A percentile compares a stretch with the other conserved stretches of the same genome.
phyloP scores from a whole-genome alignment of 2,888 invertebrate species.

The Noctua pronuba region DNA sequence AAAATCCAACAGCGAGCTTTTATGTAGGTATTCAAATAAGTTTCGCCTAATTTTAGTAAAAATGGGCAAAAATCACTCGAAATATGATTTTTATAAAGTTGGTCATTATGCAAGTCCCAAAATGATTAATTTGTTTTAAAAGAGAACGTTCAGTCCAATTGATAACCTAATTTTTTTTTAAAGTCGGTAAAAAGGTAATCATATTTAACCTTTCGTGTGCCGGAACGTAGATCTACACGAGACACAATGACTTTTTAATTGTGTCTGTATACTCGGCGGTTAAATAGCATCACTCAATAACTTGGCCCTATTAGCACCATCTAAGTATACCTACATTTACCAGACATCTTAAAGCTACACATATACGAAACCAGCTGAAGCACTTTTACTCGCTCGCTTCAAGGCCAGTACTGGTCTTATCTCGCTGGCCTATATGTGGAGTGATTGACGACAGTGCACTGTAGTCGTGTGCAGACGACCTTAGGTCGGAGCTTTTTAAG shows the following conservation, averaged over 20 bases:
- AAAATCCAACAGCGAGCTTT: neutral
- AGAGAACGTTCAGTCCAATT: neutral
- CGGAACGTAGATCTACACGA: too few species aligned
- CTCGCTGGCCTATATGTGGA: conserved; percentile 58
- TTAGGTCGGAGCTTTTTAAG: conserved; percentile 45
- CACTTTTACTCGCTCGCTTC: conserved; percentile 58
- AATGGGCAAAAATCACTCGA: neutral
- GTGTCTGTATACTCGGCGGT: too few species aligned
- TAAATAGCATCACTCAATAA: neutral
- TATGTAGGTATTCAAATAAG: neutral
- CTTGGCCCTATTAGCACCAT: neutral
- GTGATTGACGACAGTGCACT: conserved; percentile 52
- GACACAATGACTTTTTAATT: too few species aligned
- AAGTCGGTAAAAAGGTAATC: neutral
- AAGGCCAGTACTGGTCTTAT: conserved; percentile 59
- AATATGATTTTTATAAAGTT: neutral
- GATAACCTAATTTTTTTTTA: neutral
- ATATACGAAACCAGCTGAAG: conserved; percentile 38
- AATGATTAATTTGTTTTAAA: neutral
- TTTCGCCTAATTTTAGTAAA: neutral
- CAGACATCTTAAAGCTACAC: conserved; percentile 5
- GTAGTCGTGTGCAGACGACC: conserved; percentile 45
- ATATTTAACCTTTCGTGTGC: too few species aligned
- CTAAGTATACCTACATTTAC: neutral
- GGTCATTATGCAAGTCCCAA: neutral